phyloP scores from a whole-genome alignment of 2,797 vertebrate genomes.

The Ciconia nigra region DNA sequence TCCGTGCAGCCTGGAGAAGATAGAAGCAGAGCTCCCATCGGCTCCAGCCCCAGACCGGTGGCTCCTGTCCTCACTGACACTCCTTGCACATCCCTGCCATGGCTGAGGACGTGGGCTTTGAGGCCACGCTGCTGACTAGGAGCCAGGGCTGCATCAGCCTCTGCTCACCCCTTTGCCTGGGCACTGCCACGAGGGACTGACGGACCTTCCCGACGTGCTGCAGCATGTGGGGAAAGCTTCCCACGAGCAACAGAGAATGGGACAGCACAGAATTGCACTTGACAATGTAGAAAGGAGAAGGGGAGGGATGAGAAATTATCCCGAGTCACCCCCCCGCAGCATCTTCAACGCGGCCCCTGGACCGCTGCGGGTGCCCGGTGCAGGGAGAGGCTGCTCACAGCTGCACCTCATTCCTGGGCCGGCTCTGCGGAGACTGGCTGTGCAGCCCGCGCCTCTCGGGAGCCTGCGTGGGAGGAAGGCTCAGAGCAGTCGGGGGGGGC shows the following conservation, averaged over 20 bases:
- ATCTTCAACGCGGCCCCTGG: not conserved
- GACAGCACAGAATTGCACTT: not conserved
- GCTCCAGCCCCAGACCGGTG: accelerated
- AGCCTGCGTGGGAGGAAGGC: slow-evolving; percentile 21
- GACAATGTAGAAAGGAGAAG: not conserved
- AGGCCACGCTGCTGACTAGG: accelerated
- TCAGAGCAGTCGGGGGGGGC: not conserved
- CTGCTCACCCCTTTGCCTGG: not conserved
- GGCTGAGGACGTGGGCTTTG: not conserved
- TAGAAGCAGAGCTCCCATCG: not conserved
- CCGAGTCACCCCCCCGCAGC: not conserved
- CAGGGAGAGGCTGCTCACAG: not conserved
- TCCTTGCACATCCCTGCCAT: accelerated
- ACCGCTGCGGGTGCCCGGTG: not conserved
- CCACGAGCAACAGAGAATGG: not conserved
- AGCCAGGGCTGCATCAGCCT: not conserved
- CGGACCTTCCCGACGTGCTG: accelerated
- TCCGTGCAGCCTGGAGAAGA: not conserved
- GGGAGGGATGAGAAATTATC: not conserved
- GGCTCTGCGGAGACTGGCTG: not conserved
- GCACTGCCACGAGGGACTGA: not conserved
- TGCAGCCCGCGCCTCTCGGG: not conserved
- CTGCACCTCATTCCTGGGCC: not conserved
- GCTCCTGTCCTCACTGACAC: not conserved
- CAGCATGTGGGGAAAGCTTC: not conserved